phyloP scores from a whole-genome alignment of 92 coral and sea anemone species.

The Anthopleura xanthogrammica region DNA sequence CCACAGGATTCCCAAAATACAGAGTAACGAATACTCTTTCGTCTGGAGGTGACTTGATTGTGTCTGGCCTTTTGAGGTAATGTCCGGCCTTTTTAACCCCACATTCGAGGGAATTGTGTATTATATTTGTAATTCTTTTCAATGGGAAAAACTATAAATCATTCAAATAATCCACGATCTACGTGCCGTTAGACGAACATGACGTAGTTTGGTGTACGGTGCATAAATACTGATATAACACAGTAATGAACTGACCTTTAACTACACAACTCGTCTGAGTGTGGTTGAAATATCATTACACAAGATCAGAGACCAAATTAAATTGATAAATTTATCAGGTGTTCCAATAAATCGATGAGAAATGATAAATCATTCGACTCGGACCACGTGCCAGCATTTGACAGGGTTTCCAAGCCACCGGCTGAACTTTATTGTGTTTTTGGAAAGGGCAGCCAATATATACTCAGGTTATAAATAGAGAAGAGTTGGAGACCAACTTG shows the following conservation, averaged over 20 bases:
- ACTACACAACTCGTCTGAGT: not conserved
- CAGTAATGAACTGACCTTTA: not conserved
- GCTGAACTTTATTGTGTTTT: not conserved
- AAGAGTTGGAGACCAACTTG: too few relatives aligned
- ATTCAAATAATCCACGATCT: not conserved
- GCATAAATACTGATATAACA: slow-evolving; percentile 6
- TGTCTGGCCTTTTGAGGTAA: not conserved
- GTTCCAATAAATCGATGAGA: slow-evolving; percentile 1
- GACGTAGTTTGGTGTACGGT: not conserved
- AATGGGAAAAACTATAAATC: not conserved
- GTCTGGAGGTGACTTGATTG: not conserved
- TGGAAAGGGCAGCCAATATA: not conserved
- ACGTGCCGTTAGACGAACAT: not conserved
- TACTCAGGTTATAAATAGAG: too few relatives aligned
- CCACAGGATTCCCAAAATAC: not conserved
- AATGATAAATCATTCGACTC: not conserved
- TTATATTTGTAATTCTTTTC: not conserved
- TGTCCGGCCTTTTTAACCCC: not conserved
- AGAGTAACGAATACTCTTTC: too few relatives aligned
- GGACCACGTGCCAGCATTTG: not conserved
- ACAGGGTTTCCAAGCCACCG: not conserved
- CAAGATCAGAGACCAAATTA: not conserved
- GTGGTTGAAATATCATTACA: slow-evolving; percentile 2
- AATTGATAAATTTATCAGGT: not conserved
- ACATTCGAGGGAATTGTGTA: not conserved